A percentile compares a stretch with the other conserved stretches of the same genome.
These are phyloP conservation scores for Epinotia bilunana DNA, from an alignment of 2,888 invertebrate species.

Conservation along the genomic window DNA sequence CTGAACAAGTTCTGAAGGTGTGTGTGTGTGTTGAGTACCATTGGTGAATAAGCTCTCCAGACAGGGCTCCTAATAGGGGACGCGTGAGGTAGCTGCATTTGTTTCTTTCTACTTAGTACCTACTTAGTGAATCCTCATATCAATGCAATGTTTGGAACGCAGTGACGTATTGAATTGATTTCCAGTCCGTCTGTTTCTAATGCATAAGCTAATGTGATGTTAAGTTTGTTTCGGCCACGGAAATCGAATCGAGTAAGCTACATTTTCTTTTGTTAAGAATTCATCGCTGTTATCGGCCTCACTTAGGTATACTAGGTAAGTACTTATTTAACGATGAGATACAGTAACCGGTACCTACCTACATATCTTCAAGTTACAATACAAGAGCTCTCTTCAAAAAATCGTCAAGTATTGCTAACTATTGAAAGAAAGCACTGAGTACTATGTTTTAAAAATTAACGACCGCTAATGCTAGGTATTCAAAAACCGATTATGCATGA, in stretches of 20 bases:
- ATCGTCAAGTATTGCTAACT: not conserved
- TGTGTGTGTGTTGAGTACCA: too few relatives aligned
- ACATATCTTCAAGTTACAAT: not conserved
- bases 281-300: too few relatives aligned
- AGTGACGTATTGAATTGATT: too few relatives aligned
- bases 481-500: slow-evolving; percentile 18
- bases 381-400: not conserved
- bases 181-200: too few relatives aligned
- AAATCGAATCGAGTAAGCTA: not conserved
- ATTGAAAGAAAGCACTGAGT: slow-evolving; percentile 4
- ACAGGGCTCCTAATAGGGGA: too few relatives aligned
- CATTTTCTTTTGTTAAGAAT: not conserved
- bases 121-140: too few relatives aligned
- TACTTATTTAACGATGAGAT: not conserved
- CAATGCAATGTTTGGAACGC: too few relatives aligned
- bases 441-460: slow-evolving; percentile 21
- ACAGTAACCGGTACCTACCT: not conserved
- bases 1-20: too few relatives aligned
- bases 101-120: too few relatives aligned
- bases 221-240: slow-evolving; percentile 1
- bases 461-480: slow-evolving; percentile 11
- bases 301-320: not conserved
- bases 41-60: too few relatives aligned
- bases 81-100: too few relatives aligned
- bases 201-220: not conserved